Percentiles rank a stretch among this genome's conserved stretches.
Conservation (phyloP, 2,888 invertebrate species). For the Tenthredo amoena region DNA sequence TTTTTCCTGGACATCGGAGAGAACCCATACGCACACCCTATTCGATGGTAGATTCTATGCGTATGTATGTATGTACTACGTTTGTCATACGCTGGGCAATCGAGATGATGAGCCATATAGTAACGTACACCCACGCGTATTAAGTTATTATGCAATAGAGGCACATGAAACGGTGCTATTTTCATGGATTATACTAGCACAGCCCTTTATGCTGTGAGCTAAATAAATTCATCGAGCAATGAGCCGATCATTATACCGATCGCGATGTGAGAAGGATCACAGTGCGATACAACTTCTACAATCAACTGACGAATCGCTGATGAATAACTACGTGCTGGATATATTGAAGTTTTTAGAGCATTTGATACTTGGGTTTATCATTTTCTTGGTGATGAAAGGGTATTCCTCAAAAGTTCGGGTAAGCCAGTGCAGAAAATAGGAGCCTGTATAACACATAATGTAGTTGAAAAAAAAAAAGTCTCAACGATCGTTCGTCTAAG, state of each 20-base stretch:
- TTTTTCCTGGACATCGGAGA: neutral
- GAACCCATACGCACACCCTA: neutral
- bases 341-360: neutral
- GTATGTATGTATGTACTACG: neutral
- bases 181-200: neutral
- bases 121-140: constrained; percentile 35
- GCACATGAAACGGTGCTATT: constrained; percentile 15
- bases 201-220: neutral
- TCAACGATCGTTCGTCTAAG: neutral
- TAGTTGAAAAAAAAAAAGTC: neutral
- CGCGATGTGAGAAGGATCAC: neutral
- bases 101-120: neutral
- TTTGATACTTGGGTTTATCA: neutral
- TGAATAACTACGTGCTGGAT: neutral
- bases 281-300: neutral
- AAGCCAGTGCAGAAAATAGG: neutral
- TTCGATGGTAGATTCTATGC: neutral
- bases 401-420: neutral
- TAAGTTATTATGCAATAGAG: constrained; percentile 45
- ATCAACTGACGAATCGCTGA: neutral
- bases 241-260: neutral
- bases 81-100: constrained; percentile 12
- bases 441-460: neutral
- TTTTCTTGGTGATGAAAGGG: neutral
- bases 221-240: neutral